Base-by-base conservation (phyloP, 2,113 vertebrate genomes). In the Lophotis ruficrista region DNA sequence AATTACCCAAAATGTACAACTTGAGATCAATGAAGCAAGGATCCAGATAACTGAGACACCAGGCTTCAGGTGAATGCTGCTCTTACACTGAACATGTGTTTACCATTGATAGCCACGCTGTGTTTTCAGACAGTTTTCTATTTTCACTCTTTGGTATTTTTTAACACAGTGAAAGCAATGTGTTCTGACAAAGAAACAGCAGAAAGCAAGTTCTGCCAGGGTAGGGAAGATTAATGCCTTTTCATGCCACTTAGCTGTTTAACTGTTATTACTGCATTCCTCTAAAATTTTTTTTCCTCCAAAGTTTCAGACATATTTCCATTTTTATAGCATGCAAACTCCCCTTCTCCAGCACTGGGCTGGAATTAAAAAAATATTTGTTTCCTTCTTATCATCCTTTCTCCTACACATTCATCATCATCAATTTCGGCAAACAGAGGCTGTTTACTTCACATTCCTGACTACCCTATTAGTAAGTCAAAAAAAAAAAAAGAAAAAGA, bases 231-330 rank as follows among this genome's bases (percentile, higher is more conserved):
- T 56, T 84, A 96, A 95, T 82, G 56, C 43, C 41, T 80, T 93
- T 75, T 83, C 35, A 24, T 62, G 68, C 62, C 77, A 88, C 30
- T 96, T 70, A 80, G 38, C 51, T 85, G 43, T 60, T 82, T 19
- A 84, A 90, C 38, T 76, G 57, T 78, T 92, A 83, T 91, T 89
- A 89, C 43, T 58, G 38, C 73, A 85, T 87, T 95, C 62, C 53
- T 87, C 83, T 92, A 14, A 27, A 28, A 0, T n/a, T 47, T 94
- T 89, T 71, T 76, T 95, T 91, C 50, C 37, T 73, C 38, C 22
- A 22, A 89, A 94, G 51, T 80, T 61, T 61, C 86, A 88, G 94
- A 95, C 80, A 51, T 58, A 86, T 73, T 93, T 95, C 94, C 58
- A 72, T 53, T 70, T 92, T 83, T 92, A 71, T 35, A 83, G 70